Conservation (phyloP, 2,888 invertebrate species). For the Nymphalis c-album region DNA sequence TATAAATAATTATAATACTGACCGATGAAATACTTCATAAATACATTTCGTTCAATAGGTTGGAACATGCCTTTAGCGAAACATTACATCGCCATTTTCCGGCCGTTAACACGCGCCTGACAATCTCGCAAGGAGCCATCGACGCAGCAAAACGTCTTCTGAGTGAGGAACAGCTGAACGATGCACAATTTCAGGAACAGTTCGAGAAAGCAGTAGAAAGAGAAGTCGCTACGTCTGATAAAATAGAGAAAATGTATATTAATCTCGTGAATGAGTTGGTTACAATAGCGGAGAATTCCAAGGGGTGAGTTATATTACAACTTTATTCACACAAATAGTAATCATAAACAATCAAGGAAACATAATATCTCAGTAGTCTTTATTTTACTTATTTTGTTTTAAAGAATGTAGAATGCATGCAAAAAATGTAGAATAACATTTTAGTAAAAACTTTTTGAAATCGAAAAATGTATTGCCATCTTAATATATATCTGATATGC, state of each 20-base stretch:
- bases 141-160: slow-evolving; percentile 73
- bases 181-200: slow-evolving; percentile 50
- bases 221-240: slow-evolving; percentile 67
- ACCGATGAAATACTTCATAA: neutral
- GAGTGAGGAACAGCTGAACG: slow-evolving; percentile 57
- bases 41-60: slow-evolving; percentile 51
- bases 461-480: no score
- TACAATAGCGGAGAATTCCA: slow-evolving; percentile 68
- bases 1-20: neutral
- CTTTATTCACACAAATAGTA: neutral
- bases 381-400: no score
- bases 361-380: no score
- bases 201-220: slow-evolving; percentile 55
- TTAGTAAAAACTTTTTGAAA: no score
- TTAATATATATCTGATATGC: no score
- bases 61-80: slow-evolving; percentile 81
- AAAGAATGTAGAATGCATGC: no score
- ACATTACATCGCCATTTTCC: slow-evolving; percentile 82
- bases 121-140: slow-evolving; percentile 78
- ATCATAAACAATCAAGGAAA: no score
- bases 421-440: no score
- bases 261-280: slow-evolving; percentile 80
- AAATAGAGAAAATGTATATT: slow-evolving; percentile 76
- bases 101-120: slow-evolving; percentile 82
- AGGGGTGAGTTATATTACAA: slow-evolving; percentile 56